Base-by-base conservation (phyloP, 2,888 invertebrate genomes). In the Caenorhabditis wallacei region DNA sequence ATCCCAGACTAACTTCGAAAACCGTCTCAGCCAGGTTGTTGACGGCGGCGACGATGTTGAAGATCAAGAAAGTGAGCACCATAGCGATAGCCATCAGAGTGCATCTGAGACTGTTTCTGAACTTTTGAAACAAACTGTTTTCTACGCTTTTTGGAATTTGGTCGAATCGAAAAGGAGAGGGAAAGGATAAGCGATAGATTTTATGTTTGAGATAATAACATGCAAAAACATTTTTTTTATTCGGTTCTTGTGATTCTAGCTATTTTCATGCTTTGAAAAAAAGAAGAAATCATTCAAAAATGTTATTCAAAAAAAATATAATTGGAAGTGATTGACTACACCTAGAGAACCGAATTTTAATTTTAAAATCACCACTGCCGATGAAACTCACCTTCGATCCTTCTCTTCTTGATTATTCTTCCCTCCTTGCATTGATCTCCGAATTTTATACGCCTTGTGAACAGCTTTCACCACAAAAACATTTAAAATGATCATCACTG, bases 81-180 rank as follows among this genome's bases (percentile, higher is more conserved):
- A 89, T 91, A 30, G 90, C 88, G 5, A 90, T 78, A 16, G 90
- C 91, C 91, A 91, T 91, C 59, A 90, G 83, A 22, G 90, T 90
- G 78, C 89, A 90, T 75, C 88, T 89, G 56, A 72, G 72, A 82
- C 80, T 80, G 72, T 80, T 80, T 80, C 80, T 80, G 72, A 80
- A 80, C 56, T 68, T 68, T 61, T 59, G 68, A 46, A 22, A 59
- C 68, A 35, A 30, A 51, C 20, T 59, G 68, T 76, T 66, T 11
- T 61, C 68, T 69, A 68, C 26, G 57, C 40, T 61, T 76, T 76
- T 57, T n/a, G 18, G 48, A 68, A 66, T 75, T 75, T 66, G 54
- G 51, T 53, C 54, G 56, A 74, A 74, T 64, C 64, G 59, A 59
- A 75, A 57, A 75, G 40, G 66, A 48, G 24, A 30, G 53, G 46